Evolutionary conservation across 1,140 invertebrate genomes (phyloP).

Genomic region (Nomia melanderi): DNA sequence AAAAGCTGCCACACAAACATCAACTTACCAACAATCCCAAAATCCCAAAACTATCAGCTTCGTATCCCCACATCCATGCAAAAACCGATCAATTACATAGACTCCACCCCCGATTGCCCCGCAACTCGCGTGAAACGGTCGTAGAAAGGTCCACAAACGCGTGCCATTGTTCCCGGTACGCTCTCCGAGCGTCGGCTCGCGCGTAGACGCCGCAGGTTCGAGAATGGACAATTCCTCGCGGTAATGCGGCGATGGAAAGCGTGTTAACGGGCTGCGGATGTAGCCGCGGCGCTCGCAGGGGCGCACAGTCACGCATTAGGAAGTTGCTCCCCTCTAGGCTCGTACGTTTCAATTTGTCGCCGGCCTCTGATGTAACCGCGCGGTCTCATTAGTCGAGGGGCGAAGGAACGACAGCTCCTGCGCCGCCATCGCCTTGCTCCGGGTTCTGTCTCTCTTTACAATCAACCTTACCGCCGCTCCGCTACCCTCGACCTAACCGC

Average conservation of each 20-base stretch:
- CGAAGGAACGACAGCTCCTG: slow-evolving; percentile 63
- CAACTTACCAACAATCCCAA: no score
- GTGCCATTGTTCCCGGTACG: no score
- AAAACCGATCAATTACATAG: no score
- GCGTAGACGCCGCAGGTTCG: no score
- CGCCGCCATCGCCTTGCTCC: slow-evolving; percentile 21
- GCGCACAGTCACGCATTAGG: slow-evolving; percentile 68
- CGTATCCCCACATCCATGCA: no score
- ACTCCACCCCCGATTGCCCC: no score
- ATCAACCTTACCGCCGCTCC: slow-evolving; percentile 74
- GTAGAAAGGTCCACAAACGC: no score
- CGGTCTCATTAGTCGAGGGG: slow-evolving; percentile 77
- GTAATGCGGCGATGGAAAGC: slow-evolving; percentile 22
- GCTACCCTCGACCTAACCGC: slow-evolving; percentile 67
- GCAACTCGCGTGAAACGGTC: no score
- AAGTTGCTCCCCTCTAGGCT: slow-evolving; percentile 73
- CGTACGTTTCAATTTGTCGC: slow-evolving; percentile 80
- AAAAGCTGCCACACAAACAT: no score
- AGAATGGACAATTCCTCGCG: slow-evolving; percentile 40
- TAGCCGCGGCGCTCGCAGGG: slow-evolving; percentile 31
- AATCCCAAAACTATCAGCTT: no score
- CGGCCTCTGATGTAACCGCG: slow-evolving; percentile 77
- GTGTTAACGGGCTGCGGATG: slow-evolving; percentile 61
- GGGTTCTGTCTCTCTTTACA: slow-evolving; percentile 70
- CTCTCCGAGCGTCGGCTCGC: no score